Percentiles rank a stretch among this genome's conserved stretches.
Evolutionary conservation across 2,113 vertebrate genomes (phyloP).

Genomic region (Ginglymostoma cirratum): DNA sequence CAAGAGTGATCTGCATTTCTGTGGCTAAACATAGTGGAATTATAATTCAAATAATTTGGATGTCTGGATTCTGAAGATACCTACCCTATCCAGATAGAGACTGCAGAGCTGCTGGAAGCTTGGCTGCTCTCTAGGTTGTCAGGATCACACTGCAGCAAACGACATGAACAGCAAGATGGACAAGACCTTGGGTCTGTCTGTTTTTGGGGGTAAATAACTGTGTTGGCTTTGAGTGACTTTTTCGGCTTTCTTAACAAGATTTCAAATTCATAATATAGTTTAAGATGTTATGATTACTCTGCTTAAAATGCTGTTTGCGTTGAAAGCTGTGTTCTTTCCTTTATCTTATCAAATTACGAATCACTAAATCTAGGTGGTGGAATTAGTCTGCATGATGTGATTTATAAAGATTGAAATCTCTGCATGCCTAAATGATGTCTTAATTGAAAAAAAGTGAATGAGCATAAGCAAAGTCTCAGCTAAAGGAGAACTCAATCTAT

Average conservation of each 20-base stretch:
- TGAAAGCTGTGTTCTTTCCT: constrained; percentile 9
- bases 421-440: constrained; percentile 25
- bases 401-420: not conserved
- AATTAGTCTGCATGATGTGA: constrained; percentile 19
- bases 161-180: constrained; percentile 66
- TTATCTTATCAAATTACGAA: not conserved
- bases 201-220: constrained; percentile 81
- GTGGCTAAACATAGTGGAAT: constrained; percentile 63
- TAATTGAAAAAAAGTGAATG: not conserved
- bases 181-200: constrained; percentile 70
- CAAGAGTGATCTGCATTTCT: constrained; percentile 60
- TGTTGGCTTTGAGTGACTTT: constrained; percentile 80
- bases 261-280: constrained; percentile 57
- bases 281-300: constrained; percentile 64
- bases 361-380: constrained; percentile 17
- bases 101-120: constrained; percentile 57
- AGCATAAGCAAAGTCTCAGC: constrained; percentile 24
- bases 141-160: constrained; percentile 61
- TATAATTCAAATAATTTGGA: constrained; percentile 64
- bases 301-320: constrained; percentile 60
- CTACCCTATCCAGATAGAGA: constrained; percentile 62
- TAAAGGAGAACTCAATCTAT: not conserved
- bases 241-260: constrained; percentile 70
- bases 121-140: constrained; percentile 60
- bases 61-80: constrained; percentile 73